phyloP scores from a whole-genome alignment of 2,888 invertebrate genomes.

The Amblyteles armatorius region DNA sequence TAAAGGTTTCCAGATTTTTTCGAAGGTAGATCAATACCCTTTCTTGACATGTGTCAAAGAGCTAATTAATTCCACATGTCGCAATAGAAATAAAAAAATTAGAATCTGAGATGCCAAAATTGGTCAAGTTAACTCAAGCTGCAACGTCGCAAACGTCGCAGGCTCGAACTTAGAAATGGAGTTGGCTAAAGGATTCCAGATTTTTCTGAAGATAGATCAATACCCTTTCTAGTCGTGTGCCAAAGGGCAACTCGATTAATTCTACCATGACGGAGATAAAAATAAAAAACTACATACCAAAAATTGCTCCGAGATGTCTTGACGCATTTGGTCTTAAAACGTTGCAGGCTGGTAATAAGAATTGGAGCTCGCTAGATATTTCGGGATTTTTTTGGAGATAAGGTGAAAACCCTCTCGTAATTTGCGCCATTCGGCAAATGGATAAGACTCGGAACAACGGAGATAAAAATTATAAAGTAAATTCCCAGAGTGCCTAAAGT shows the following conservation, averaged over 20 bases:
- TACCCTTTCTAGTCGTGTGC: too few relatives aligned
- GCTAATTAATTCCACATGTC: too few relatives aligned
- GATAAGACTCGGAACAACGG: background rate
- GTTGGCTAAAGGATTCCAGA: background rate
- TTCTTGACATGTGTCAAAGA: too few relatives aligned
- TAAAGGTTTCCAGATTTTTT: background rate
- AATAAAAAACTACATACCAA: too few relatives aligned
- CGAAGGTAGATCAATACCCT: too few relatives aligned
- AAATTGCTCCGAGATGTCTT: too few relatives aligned
- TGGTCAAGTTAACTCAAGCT: background rate
- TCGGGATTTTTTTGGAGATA: background rate
- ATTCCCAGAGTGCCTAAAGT: background rate
- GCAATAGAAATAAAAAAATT: background rate
- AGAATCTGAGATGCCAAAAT: background rate
- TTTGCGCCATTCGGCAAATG: background rate
- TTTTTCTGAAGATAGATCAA: too few relatives aligned
- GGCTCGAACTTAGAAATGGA: background rate
- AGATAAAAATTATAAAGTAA: background rate
- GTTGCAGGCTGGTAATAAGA: background rate
- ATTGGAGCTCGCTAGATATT: background rate
- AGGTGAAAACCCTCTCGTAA: background rate
- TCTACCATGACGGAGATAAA: too few relatives aligned
- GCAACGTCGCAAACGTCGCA: background rate
- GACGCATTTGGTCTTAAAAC: background rate
- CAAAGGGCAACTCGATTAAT: too few relatives aligned